A percentile compares a stretch with the other conserved stretches of the same genome.
Evolutionary conservation across 2,797 vertebrate genomes (phyloP).

Genomic region (Chaunax sp.): DNA sequence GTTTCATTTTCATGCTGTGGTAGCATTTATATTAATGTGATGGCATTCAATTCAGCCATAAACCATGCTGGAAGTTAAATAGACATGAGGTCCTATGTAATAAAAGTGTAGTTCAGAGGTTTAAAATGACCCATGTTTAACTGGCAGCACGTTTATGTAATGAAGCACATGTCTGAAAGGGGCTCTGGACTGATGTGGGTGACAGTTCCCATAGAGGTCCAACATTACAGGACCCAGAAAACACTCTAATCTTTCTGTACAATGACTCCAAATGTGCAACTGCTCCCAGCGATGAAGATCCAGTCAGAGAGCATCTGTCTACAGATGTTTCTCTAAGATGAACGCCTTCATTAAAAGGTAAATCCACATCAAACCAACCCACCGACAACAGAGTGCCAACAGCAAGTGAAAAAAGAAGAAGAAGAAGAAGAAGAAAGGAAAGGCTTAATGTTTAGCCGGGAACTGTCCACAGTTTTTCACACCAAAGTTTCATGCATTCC

Average conservation of each 20-base stretch:
- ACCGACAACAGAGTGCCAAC: slow-evolving; percentile 26
- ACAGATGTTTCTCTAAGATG: slow-evolving; percentile 26
- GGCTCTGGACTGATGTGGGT: slow-evolving; percentile 39
- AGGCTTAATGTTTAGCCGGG: slow-evolving; percentile 43
- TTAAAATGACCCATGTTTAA: too few species aligned
- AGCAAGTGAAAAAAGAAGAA: slow-evolving; percentile 24
- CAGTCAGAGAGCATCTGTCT: slow-evolving; percentile 9
- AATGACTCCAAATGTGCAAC: background rate
- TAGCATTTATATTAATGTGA: too few species aligned
- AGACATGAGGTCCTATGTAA: too few species aligned
- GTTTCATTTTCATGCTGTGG: too few species aligned
- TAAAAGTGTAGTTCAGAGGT: too few species aligned
- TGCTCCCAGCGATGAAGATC: slow-evolving; percentile 39
- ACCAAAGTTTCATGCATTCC: slow-evolving; percentile 91
- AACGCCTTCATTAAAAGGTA: slow-evolving; percentile 18
- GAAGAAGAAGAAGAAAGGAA: slow-evolving; percentile 8
- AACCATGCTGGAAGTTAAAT: too few species aligned
- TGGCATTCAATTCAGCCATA: too few species aligned
- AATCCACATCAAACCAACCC: slow-evolving; percentile 54
- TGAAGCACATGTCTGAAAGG: slow-evolving; percentile 51
- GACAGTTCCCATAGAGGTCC: slow-evolving; percentile 70
- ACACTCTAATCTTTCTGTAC: background rate
- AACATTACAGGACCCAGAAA: slow-evolving; percentile 53
- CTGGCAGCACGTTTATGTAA: background rate
- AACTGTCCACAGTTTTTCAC: slow-evolving; percentile 70